Evolutionary conservation across 2,797 vertebrate genomes (phyloP).

Genomic region (Darevskia nairensis): DNA sequence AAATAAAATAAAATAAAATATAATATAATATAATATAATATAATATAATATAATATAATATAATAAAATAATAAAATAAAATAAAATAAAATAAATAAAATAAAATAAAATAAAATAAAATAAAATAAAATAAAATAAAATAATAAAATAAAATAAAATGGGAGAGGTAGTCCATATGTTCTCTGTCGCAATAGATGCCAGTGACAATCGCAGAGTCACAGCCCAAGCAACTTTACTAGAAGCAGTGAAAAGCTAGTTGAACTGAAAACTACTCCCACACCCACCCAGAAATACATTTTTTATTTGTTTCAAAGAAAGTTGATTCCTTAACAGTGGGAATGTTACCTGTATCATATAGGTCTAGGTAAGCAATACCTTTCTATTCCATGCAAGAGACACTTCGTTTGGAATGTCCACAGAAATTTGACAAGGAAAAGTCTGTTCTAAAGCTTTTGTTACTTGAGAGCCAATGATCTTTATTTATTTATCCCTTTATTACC

Average conservation of each 20-base stretch:
- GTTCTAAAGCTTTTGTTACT: not conserved
- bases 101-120: not conserved
- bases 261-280: not conserved
- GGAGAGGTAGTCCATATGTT: not conserved
- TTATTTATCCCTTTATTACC: slow-evolving; percentile 8
- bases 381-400: not conserved
- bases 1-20: too few relatives aligned
- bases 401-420: not conserved
- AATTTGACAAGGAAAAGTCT: not conserved
- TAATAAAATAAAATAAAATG: not conserved
- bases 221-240: not conserved
- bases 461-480: slow-evolving; percentile 4
- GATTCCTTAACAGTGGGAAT: not conserved
- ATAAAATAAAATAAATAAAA: not conserved
- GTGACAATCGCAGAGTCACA: not conserved
- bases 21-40: too few relatives aligned
- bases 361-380: not conserved
- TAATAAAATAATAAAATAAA: too few relatives aligned
- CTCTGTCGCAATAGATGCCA: not conserved
- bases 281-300: not conserved
- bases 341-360: not conserved
- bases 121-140: not conserved
- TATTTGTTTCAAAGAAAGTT: not conserved
- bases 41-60: too few relatives aligned
- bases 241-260: not conserved